Base-by-base conservation (phyloP, 1,140 invertebrate genomes). In the Drosophila ananassae region DNA sequence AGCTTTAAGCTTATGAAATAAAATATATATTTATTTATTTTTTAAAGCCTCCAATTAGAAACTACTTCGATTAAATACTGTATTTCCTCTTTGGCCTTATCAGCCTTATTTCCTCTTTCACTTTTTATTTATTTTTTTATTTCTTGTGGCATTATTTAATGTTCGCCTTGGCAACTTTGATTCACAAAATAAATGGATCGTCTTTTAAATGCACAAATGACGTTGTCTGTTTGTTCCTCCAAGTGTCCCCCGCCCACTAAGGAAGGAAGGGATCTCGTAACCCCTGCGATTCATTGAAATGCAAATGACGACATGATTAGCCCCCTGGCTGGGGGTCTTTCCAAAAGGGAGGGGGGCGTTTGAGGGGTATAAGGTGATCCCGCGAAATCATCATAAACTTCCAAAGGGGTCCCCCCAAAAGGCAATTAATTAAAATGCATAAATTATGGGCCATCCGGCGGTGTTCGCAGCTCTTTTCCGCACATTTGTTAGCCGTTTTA, bases 371-470 rank as follows among this genome's bases (percentile, higher is more conserved):
- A 10, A 37, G 12, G 34, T 37, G 50, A 34, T 62, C 46, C 44
- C 32, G 39, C 17, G 71, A 6, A 60, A n/a, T 22, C 64, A 60
- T 79, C 75, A 58, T 80, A 77, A 74, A 85, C 74, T 25, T 37
- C 44, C 17, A 24, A 7, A 34, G 21, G 51, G 25, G 5, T 6
- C 21, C 64, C 62, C 2, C 22, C 34, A 63, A 44, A 44, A 61
- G 67, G 55, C 77, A 87, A 84, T 87, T 87, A 81, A 82, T 87
- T 82, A 85, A 85, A 87, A 85, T 78, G 64, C 64, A 78, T 78
- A 81, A 85, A 81, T 87, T 81, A 87, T 87, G 51, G 48, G 25
- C 48, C 72, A 73, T 55, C 52, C 39, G 47, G 47, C 37, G 9
- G 37, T 54, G 37, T 61, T 72, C 37, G 48, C 37, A 39, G 46